Evolutionary conservation across 2,888 invertebrate species (phyloP).

Genomic region (Pseudolycoriella hygida): DNA sequence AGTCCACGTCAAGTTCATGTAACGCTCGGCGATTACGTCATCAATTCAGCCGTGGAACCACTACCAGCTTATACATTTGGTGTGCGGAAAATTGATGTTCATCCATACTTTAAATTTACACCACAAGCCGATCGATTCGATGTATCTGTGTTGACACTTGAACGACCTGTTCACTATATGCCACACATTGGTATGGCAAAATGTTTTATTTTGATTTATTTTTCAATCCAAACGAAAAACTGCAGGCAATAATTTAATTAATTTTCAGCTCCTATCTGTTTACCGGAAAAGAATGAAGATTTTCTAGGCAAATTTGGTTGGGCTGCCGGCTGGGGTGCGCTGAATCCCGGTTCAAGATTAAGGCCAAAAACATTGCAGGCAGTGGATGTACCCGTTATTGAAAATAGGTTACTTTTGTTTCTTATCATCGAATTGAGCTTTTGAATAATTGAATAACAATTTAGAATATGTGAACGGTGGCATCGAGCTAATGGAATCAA

Average conservation of each 20-base stretch:
- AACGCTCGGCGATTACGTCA: constrained; percentile 73
- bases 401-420: constrained; percentile 49
- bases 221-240: background rate
- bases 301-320: constrained; percentile 82
- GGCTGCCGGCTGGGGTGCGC: constrained; percentile 87
- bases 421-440: no score
- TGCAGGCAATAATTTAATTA: background rate
- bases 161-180: constrained; percentile 77
- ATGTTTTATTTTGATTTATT: constrained; percentile 2
- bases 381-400: constrained; percentile 84
- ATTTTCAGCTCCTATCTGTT: constrained; percentile 62
- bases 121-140: constrained; percentile 85
- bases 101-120: constrained; percentile 84
- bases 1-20: constrained; percentile 82
- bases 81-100: constrained; percentile 76
- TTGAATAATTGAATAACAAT: no score
- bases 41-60: constrained; percentile 82
- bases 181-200: constrained; percentile 51
- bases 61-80: constrained; percentile 84
- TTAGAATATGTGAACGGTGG: constrained; percentile 41
- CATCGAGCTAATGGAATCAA: constrained; percentile 42
- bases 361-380: constrained; percentile 81
- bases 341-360: constrained; percentile 65
- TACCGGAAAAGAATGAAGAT: constrained; percentile 77
- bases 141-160: constrained; percentile 74